These are phyloP conservation scores for Porites divaricata DNA, from an alignment of 92 coral and sea anemone genomes.

Conservation along the genomic window DNA sequence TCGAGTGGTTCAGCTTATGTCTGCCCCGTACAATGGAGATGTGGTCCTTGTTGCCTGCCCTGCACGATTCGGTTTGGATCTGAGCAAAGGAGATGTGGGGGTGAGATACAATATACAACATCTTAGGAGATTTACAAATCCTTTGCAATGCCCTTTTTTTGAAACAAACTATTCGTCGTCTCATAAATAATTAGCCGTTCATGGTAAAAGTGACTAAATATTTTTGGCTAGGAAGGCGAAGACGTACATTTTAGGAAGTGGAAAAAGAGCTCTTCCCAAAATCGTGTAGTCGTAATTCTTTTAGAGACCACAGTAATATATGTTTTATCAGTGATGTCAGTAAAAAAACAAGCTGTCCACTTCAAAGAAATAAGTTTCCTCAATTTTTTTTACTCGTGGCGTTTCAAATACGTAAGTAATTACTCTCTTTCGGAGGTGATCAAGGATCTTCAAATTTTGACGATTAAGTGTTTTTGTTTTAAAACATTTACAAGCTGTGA, in stretches of 20 bases:
- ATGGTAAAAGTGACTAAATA: background rate
- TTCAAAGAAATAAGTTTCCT: too few species aligned
- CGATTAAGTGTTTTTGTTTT: background rate
- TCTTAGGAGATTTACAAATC: background rate
- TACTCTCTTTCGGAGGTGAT: background rate
- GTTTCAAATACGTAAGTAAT: background rate
- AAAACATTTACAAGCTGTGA: background rate
- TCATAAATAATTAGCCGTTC: background rate
- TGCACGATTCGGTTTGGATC: slow-evolving; percentile 98
- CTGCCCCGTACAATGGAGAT: slow-evolving; percentile 93
- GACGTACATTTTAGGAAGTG: background rate
- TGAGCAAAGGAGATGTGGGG: slow-evolving; percentile 92
- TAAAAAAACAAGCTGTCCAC: too few species aligned
- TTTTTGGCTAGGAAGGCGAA: background rate
- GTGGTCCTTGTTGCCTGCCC: slow-evolving; percentile 95
- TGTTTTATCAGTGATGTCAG: too few species aligned
- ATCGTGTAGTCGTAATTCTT: too few species aligned
- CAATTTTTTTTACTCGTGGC: background rate
- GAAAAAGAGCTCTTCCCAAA: background rate
- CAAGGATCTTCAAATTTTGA: background rate
- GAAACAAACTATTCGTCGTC: background rate
- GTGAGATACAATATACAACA: slow-evolving; percentile 40
- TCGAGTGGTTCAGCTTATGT: slow-evolving; percentile 95
- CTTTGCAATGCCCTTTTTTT: background rate
- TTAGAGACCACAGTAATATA: too few species aligned